Conservation (phyloP, 2,888 invertebrate species). For the Spatulosminthurus flaviceps region DNA sequence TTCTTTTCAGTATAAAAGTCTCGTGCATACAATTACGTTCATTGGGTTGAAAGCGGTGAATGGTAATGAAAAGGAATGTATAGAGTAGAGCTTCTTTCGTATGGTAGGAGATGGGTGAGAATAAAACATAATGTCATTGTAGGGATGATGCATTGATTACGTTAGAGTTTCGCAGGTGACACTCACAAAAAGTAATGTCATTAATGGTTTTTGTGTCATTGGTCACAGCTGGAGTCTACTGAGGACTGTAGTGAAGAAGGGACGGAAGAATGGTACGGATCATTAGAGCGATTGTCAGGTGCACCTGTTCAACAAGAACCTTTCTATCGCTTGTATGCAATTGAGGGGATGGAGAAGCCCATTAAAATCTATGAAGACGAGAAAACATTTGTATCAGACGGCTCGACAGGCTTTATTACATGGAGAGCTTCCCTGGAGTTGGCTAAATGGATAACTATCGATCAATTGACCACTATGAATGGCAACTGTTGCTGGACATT, state of each 20-base stretch:
- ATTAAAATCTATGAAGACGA: slow-evolving; percentile 47
- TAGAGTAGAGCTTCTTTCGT: too few species aligned
- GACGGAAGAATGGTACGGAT: slow-evolving; percentile 33
- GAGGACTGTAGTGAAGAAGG: neutral
- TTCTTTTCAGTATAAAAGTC: too few species aligned
- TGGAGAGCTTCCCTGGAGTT: slow-evolving; percentile 44
- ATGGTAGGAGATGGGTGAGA: too few species aligned
- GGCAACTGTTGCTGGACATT: slow-evolving; percentile 33
- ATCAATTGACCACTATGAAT: neutral
- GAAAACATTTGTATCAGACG: slow-evolving; percentile 42
- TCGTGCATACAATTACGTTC: too few species aligned
- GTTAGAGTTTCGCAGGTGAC: too few species aligned
- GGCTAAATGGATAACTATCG: slow-evolving; percentile 38
- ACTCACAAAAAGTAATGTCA: neutral
- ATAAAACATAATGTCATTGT: too few species aligned
- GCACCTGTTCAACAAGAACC: slow-evolving; percentile 28
- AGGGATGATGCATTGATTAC: too few species aligned
- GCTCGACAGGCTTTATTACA: slow-evolving; percentile 43
- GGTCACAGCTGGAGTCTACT: slow-evolving; percentile 25
- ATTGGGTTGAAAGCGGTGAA: too few species aligned
- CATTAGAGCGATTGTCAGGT: slow-evolving; percentile 19
- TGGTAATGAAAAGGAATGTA: too few species aligned
- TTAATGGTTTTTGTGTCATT: neutral
- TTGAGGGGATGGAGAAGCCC: neutral
- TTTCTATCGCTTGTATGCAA: slow-evolving; percentile 42